Evolutionary conservation across 1,140 invertebrate genomes (phyloP).

Genomic region (Chionoecetes opilio): DNA sequence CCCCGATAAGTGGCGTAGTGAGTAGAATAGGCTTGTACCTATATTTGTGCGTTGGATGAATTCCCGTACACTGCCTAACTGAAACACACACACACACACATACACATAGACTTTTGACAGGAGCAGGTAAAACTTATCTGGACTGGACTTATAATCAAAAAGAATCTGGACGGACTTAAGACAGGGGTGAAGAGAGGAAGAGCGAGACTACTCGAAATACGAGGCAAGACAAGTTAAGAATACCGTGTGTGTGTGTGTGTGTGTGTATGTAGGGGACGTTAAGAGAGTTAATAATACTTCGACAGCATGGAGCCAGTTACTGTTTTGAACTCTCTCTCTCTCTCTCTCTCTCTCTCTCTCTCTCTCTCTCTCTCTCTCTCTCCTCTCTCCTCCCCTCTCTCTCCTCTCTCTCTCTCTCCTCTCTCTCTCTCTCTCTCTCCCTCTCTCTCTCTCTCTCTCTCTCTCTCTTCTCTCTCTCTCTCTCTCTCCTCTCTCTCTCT

Average conservation of each 20-base stretch:
- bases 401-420: constrained; percentile 34
- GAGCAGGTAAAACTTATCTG: background rate
- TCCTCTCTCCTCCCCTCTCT: background rate
- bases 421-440: background rate
- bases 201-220: background rate
- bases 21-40: no score
- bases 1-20: no score
- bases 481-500: no score
- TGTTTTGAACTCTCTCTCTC: constrained; percentile 33
- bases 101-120: background rate
- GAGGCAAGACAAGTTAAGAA: background rate
- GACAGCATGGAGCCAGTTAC: no score
- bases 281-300: background rate
- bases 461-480: no score
- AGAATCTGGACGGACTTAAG: background rate
- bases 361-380: constrained; percentile 58
- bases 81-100: background rate
- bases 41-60: background rate
- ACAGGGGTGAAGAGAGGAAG: background rate
- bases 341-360: constrained; percentile 58
- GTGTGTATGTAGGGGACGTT: constrained; percentile 7
- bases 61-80: background rate
- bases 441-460: no score
- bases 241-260: constrained; percentile 14
- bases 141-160: no score